Evolutionary conservation across 2,888 invertebrate species (phyloP).

Genomic region (Drymonia ruficornis): DNA sequence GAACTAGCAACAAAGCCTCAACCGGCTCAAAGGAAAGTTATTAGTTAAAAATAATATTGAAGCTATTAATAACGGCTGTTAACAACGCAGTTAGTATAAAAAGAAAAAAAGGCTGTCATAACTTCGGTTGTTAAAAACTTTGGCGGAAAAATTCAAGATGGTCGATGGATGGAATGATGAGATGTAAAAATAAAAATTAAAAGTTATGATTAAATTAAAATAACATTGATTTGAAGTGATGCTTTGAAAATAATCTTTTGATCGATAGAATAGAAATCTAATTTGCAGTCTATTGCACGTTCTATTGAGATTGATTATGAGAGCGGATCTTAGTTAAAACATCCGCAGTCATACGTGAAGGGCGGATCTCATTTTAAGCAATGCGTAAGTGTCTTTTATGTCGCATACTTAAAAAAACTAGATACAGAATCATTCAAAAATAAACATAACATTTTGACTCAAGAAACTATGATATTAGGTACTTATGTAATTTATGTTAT

Average conservation of each 20-base stretch:
- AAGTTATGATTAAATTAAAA: slow-evolving; percentile 44
- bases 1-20: slow-evolving; percentile 53
- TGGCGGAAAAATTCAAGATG: slow-evolving; percentile 45
- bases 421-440: not conserved
- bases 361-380: slow-evolving; percentile 23
- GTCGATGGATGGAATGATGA: slow-evolving; percentile 49
- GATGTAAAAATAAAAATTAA: slow-evolving; percentile 39
- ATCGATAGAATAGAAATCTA: slow-evolving; percentile 48
- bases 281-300: slow-evolving; percentile 52
- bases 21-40: slow-evolving; percentile 40
- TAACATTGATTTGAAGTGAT: slow-evolving; percentile 66
- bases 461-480: no score
- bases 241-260: slow-evolving; percentile 59
- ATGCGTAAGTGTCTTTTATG: not conserved
- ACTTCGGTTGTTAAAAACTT: slow-evolving; percentile 28
- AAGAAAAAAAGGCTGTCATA: slow-evolving; percentile 31
- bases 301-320: slow-evolving; percentile 47
- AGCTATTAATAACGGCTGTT: slow-evolving; percentile 56
- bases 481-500: no score
- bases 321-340: slow-evolving; percentile 45
- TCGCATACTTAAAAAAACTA: not conserved
- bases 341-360: slow-evolving; percentile 55
- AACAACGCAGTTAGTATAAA: slow-evolving; percentile 67
- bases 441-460: not conserved
- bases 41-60: slow-evolving; percentile 34